Evolutionary conservation across 2,888 invertebrate species (phyloP).

Genomic region (Luffia ferchaultella): DNA sequence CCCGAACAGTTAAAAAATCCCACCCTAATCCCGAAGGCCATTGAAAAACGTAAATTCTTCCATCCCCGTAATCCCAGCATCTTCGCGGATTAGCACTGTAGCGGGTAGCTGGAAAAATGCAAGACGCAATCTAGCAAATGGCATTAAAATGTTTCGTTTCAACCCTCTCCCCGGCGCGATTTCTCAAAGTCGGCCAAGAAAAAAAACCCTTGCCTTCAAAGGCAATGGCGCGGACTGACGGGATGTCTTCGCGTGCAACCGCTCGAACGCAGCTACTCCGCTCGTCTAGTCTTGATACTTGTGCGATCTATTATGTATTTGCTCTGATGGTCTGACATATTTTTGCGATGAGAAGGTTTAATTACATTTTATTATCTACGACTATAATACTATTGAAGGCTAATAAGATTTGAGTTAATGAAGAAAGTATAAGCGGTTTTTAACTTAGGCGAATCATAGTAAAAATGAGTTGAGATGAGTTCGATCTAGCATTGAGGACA

Average conservation of each 20-base stretch:
- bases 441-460: too few relatives aligned
- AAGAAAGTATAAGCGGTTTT: too few relatives aligned
- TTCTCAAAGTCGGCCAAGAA: constrained; percentile 40
- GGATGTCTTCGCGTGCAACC: constrained; percentile 58
- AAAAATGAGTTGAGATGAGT: too few relatives aligned
- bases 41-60: constrained; percentile 59
- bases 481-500: too few relatives aligned
- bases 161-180: constrained; percentile 56
- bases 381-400: too few relatives aligned
- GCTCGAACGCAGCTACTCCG: constrained; percentile 25
- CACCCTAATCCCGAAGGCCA: constrained; percentile 45
- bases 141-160: constrained; percentile 64
- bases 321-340: too few relatives aligned
- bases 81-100: constrained; percentile 61
- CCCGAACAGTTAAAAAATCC: constrained; percentile 48
- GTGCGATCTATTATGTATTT: not conserved
- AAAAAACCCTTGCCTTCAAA: constrained; percentile 53
- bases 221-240: constrained; percentile 55
- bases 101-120: constrained; percentile 54
- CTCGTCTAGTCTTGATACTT: constrained; percentile 37
- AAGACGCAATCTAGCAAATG: constrained; percentile 66
- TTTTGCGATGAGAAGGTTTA: too few relatives aligned
- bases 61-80: constrained; percentile 52
- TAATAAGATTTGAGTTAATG: too few relatives aligned
- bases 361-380: too few relatives aligned